phyloP scores from a whole-genome alignment of 1,140 invertebrate species.

The Tachypleus tridentatus region DNA sequence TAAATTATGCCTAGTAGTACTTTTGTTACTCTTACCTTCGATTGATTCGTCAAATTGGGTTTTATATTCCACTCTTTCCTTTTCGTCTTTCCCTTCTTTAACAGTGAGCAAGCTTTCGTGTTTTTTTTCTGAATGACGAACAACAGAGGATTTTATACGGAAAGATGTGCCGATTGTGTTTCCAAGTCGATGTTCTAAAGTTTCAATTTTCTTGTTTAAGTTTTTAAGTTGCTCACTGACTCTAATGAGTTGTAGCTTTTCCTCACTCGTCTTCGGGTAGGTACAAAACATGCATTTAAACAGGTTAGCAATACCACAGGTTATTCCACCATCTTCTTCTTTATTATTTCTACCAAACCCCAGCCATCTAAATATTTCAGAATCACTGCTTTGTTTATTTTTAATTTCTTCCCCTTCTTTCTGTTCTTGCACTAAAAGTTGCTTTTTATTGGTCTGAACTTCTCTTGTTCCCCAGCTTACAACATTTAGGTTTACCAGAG shows the following conservation, averaged over 20 bases:
- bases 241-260: slow-evolving; percentile 68
- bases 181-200: slow-evolving; percentile 14
- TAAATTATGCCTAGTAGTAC: slow-evolving; percentile 82
- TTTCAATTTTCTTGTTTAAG: slow-evolving; percentile 45
- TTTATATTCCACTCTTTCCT: slow-evolving; percentile 9
- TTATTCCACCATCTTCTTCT: slow-evolving; percentile 79
- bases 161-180: too few species aligned
- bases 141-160: too few species aligned
- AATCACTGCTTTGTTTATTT: slow-evolving; percentile 61
- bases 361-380: slow-evolving; percentile 67
- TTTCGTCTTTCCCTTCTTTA: slow-evolving; percentile 17
- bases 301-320: slow-evolving; percentile 74
- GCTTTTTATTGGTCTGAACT: slow-evolving; percentile 49
- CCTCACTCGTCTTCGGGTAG: slow-evolving; percentile 72
- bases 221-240: slow-evolving; percentile 75
- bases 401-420: slow-evolving; percentile 65
- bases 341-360: slow-evolving; percentile 25
- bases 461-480: slow-evolving; percentile 98
- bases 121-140: slow-evolving; percentile 2
- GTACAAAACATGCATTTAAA: slow-evolving; percentile 85
- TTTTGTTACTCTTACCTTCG: slow-evolving; percentile 44
- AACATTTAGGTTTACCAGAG: slow-evolving; percentile 94
- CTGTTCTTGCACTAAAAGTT: slow-evolving; percentile 39
- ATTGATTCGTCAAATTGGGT: too few species aligned
- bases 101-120: slow-evolving; percentile 11